phyloP scores from a whole-genome alignment of 2,888 invertebrate species.

The Polydrusus pterygomalis region DNA sequence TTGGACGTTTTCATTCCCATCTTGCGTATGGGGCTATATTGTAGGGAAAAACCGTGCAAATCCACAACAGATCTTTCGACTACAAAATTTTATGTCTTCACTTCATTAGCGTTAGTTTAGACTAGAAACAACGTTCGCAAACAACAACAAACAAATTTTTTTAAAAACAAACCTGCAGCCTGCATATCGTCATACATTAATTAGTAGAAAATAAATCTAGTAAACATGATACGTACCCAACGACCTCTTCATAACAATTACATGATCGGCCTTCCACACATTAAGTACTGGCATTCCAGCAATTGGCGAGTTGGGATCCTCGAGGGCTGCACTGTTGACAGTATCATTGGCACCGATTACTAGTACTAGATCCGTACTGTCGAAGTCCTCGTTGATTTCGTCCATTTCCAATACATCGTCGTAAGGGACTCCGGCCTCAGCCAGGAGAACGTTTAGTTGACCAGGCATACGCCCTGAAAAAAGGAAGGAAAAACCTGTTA shows the following conservation, averaged over 20 bases:
- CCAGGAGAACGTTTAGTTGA: constrained; percentile 91
- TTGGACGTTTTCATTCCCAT: too few species aligned
- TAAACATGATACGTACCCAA: constrained; percentile 48
- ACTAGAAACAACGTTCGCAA: too few species aligned
- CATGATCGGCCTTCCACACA: constrained; percentile 92
- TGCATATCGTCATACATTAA: too few species aligned
- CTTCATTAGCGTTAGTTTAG: too few species aligned
- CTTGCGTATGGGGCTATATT: too few species aligned
- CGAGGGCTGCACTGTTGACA: constrained; percentile 92
- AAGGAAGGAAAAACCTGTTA: not conserved
- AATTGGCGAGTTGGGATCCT: constrained; percentile 92
- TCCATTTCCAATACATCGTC: constrained; percentile 95
- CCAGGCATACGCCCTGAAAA: constrained; percentile 90
- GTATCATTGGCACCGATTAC: constrained; percentile 95
- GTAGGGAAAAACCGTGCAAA: too few species aligned
- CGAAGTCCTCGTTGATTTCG: constrained; percentile 92
- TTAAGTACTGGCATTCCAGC: constrained; percentile 94
- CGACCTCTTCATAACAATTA: constrained; percentile 92
- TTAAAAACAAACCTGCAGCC: too few species aligned
- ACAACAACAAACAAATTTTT: too few species aligned
- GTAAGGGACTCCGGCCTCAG: constrained; percentile 95
- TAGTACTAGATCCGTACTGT: constrained; percentile 87
- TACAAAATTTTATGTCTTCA: too few species aligned
- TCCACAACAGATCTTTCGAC: too few species aligned
- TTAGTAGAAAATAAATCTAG: too few species aligned